Percentiles rank a stretch among this genome's conserved stretches.
These are phyloP conservation scores for Coreoperca whiteheadi DNA, from an alignment of 2,113 vertebrate species.

Conservation along the genomic window DNA sequence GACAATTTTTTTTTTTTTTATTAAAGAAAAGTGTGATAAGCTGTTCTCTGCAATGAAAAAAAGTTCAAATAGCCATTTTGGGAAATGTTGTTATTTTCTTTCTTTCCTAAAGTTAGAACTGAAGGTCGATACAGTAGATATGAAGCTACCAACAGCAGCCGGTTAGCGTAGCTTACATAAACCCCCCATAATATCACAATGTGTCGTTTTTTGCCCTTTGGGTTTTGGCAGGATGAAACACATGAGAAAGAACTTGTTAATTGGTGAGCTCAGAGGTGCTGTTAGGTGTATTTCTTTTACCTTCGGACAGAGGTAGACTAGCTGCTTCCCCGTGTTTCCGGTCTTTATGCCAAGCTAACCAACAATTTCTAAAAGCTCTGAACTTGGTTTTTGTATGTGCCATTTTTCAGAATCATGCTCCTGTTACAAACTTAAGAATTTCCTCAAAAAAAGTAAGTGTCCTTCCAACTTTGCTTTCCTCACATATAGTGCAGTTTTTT, in stretches of 20 bases:
- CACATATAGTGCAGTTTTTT: not conserved
- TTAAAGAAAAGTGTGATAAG: not conserved
- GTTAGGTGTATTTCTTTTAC: not conserved
- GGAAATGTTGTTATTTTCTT: not conserved
- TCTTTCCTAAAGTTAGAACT: not conserved
- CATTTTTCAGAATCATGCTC: slow-evolving; percentile 88
- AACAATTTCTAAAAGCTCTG: slow-evolving; percentile 7
- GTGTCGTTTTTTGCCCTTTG: not conserved
- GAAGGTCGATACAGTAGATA: not conserved
- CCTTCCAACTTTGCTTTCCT: not conserved
- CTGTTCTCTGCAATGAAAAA: not conserved
- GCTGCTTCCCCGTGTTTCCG: not conserved
- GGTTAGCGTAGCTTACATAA: not conserved
- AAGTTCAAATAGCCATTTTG: not conserved
- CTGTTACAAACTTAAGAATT: slow-evolving; percentile 95
- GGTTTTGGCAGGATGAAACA: not conserved
- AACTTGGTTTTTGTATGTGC: slow-evolving; percentile 26
- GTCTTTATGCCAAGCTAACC: not conserved
- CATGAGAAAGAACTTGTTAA: not conserved
- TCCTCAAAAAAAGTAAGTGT: slow-evolving; percentile 96
- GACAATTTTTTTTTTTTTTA: not conserved
- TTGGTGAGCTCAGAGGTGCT: not conserved
- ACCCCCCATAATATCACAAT: not conserved
- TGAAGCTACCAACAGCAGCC: not conserved
- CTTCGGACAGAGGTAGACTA: not conserved